Conservation (phyloP, 2,888 invertebrate genomes). For the Tetrapedia diversipes region DNA sequence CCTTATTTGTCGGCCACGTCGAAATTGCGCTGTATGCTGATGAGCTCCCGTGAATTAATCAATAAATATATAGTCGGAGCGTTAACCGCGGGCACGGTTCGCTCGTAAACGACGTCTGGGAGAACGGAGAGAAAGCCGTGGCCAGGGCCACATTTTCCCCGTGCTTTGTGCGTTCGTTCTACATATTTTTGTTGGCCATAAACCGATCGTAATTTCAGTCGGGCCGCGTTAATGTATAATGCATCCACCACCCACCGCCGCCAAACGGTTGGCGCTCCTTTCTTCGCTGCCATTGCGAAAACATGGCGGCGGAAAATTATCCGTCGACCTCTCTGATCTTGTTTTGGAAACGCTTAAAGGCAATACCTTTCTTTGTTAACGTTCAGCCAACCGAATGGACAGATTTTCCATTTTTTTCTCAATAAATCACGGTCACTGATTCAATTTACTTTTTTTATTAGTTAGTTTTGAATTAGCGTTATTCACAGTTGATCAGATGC, state of each 20-base stretch:
- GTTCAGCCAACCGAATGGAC: too few relatives aligned
- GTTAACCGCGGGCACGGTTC: conserved; percentile 71
- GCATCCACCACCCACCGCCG: conserved; percentile 16
- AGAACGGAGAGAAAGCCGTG: conserved; percentile 72
- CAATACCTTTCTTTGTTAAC: too few relatives aligned
- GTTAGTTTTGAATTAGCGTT: too few relatives aligned
- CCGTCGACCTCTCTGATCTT: background rate
- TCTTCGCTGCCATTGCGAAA: background rate
- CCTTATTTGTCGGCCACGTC: conserved; percentile 20
- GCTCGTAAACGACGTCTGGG: conserved; percentile 76
- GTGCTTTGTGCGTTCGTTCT: conserved; percentile 10
- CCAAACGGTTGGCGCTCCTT: too few relatives aligned
- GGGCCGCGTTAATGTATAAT: conserved; percentile 35
- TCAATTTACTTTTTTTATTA: too few relatives aligned
- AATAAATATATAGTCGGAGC: conserved; percentile 71
- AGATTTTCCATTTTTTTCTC: too few relatives aligned
- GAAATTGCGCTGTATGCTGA: conserved; percentile 51
- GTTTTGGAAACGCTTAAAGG: too few relatives aligned
- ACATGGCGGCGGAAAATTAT: conserved; percentile 8
- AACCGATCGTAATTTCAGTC: conserved; percentile 56
- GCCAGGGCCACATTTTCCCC: conserved; percentile 37
- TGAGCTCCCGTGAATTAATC: conserved; percentile 71
- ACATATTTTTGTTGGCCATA: conserved; percentile 34
- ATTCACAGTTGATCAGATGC: too few relatives aligned
- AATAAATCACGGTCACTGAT: too few relatives aligned